These are phyloP conservation scores for Sipha maydis DNA, from an alignment of 2,888 invertebrate species.

Conservation along the genomic window DNA sequence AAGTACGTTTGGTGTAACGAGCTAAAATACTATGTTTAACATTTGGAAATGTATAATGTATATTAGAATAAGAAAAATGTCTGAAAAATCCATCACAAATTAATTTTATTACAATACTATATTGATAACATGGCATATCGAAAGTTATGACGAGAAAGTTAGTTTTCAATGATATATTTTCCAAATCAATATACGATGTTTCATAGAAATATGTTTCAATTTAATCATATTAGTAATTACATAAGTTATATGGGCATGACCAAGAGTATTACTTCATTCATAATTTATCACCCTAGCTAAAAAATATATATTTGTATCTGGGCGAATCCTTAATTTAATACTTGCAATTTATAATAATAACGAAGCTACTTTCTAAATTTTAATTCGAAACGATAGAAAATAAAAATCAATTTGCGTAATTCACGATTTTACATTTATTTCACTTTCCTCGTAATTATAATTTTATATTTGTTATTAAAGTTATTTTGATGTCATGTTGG, in stretches of 20 bases:
- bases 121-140: background rate
- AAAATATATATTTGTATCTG: too few species aligned
- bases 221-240: background rate
- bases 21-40: background rate
- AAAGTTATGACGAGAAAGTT: background rate
- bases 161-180: background rate
- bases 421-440: background rate
- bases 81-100: background rate
- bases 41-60: background rate
- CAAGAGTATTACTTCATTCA: too few species aligned
- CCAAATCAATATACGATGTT: background rate
- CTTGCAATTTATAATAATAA: background rate
- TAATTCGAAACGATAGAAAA: background rate
- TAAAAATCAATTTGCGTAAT: background rate
- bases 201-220: background rate
- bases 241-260: too few species aligned
- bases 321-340: background rate
- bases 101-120: background rate
- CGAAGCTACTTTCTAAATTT: background rate
- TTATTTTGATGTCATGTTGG: background rate
- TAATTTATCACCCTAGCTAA: too few species aligned
- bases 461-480: background rate
- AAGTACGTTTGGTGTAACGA: too few species aligned
- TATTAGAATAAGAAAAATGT: background rate
- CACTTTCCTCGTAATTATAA: background rate